Evolutionary conservation across 1,140 invertebrate genomes (phyloP).

Genomic region (Drosophila mojavensis): DNA sequence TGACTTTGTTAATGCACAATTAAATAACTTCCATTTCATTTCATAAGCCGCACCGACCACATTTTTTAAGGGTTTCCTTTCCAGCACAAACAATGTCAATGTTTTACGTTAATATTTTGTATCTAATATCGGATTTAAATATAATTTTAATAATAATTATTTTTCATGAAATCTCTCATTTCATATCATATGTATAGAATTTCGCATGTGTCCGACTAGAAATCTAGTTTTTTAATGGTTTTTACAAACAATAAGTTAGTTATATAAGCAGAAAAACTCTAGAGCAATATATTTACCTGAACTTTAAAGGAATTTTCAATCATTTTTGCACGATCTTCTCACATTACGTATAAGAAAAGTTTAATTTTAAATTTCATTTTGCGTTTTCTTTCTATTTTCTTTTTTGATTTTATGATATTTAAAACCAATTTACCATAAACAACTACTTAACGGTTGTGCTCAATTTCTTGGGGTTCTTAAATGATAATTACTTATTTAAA

Average conservation of each 20-base stretch:
- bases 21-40: constrained; percentile 47
- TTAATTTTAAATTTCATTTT: constrained; percentile 57
- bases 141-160: constrained; percentile 1
- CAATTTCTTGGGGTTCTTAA: constrained; percentile 31
- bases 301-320: neutral
- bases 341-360: constrained; percentile 1
- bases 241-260: constrained; percentile 18
- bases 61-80: constrained; percentile 45
- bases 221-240: constrained; percentile 1
- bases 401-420: constrained; percentile 42
- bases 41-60: constrained; percentile 29
- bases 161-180: constrained; percentile 6
- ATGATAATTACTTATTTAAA: constrained; percentile 43
- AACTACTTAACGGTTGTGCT: constrained; percentile 36
- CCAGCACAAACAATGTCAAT: constrained; percentile 44
- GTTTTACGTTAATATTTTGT: constrained; percentile 66
- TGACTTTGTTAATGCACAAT: constrained; percentile 30
- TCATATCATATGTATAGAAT: constrained; percentile 41
- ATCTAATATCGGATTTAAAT: constrained; percentile 42
- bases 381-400: constrained; percentile 70
- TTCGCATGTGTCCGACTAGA: constrained; percentile 51
- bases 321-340: constrained; percentile 31
- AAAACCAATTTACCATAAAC: constrained; percentile 32
- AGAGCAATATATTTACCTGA: neutral
- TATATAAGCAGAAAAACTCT: constrained; percentile 9